phyloP scores from a whole-genome alignment of 2,797 vertebrate genomes.

The Leptatherina wallacei region DNA sequence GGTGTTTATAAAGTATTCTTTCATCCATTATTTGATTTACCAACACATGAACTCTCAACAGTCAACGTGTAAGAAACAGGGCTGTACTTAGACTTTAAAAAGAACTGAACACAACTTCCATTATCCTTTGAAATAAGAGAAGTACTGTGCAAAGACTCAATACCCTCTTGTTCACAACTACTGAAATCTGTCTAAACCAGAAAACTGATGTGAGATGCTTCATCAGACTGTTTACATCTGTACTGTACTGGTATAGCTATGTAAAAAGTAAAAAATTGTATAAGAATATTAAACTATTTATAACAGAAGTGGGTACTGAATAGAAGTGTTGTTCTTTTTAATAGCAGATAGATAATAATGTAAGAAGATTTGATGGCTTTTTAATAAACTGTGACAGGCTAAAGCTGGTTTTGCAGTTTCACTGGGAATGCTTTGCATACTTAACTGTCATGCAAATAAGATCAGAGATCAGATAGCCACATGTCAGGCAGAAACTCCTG shows the following conservation, averaged over 20 bases:
- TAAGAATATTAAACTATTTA: background rate
- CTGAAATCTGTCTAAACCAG: background rate
- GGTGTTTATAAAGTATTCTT: background rate
- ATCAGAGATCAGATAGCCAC: background rate
- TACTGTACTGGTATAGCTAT: background rate
- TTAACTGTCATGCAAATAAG: constrained; percentile 15
- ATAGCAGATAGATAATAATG: background rate
- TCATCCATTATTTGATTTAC: background rate
- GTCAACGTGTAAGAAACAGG: background rate
- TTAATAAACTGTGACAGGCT: background rate
- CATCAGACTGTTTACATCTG: background rate
- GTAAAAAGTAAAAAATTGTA: background rate
- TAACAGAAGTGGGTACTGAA: background rate
- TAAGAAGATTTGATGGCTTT: background rate
- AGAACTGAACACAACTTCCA: background rate
- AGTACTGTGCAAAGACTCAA: background rate
- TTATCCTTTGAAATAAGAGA: background rate
- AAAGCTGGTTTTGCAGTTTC: background rate
- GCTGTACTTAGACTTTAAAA: background rate
- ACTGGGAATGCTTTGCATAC: background rate
- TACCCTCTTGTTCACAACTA: background rate
- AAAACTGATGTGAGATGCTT: background rate
- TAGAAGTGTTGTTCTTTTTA: background rate
- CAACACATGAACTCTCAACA: background rate
- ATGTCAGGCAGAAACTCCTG: background rate